Conservation (phyloP, 2,113 vertebrate species). For the Sorex araneus region DNA sequence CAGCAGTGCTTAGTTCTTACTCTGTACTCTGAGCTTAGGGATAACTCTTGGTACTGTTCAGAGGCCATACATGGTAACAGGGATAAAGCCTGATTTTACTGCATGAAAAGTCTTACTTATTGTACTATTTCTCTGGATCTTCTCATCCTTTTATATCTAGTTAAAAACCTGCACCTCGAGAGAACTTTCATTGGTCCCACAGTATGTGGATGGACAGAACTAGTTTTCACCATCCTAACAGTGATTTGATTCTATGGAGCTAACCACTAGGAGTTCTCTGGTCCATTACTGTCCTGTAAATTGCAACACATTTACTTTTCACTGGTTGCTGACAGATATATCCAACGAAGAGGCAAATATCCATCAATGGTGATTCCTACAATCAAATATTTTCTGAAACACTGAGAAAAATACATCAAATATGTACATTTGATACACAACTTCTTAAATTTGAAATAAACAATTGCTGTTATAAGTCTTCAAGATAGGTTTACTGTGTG, state of each 20-base stretch:
- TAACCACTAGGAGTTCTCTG: background rate
- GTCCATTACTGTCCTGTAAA: background rate
- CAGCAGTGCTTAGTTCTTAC: too few species aligned
- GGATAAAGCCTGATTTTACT: too few species aligned
- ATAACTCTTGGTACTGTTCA: too few species aligned
- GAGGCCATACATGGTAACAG: too few species aligned
- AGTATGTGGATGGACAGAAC: background rate
- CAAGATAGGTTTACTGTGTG: background rate
- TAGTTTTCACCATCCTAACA: background rate
- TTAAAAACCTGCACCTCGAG: too few species aligned
- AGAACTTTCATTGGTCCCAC: too few species aligned
- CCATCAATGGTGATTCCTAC: background rate
- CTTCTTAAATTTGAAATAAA: background rate
- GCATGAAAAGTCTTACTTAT: too few species aligned
- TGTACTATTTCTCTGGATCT: too few species aligned
- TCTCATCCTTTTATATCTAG: too few species aligned
- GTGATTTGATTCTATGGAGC: background rate
- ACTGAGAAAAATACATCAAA: conserved; percentile 33
- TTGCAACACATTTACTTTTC: background rate
- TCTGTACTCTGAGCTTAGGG: too few species aligned
- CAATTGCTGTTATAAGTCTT: background rate
- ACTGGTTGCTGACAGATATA: background rate
- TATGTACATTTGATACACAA: background rate
- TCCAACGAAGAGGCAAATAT: background rate
- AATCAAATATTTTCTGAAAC: background rate